Conservation (phyloP, 2,797 vertebrate species). For the Darevskia nairensis region DNA sequence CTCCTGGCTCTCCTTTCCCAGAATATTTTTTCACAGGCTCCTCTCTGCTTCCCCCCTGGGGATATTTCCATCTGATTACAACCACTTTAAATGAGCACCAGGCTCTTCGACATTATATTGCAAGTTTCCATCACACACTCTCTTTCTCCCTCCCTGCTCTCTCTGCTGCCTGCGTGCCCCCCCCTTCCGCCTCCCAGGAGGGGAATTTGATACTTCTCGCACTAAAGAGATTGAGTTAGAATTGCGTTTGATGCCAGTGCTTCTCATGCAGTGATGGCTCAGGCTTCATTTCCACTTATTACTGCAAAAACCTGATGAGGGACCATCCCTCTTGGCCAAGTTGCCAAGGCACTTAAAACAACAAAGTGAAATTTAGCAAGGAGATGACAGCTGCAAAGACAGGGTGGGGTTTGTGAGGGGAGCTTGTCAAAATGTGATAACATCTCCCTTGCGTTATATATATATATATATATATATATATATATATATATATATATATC, state of each 20-base stretch:
- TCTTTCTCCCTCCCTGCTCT: conserved; percentile 33
- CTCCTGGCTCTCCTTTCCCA: neutral
- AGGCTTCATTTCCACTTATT: conserved; percentile 58
- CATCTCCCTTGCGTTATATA: conserved; percentile 7
- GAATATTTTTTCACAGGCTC: conserved; percentile 43
- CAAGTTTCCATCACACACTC: conserved; percentile 28
- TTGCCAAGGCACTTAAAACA: conserved; percentile 58
- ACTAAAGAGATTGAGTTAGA: conserved; percentile 51
- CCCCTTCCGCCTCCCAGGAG: conserved; percentile 40
- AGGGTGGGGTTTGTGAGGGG: neutral
- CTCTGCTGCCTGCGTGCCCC: conserved; percentile 13
- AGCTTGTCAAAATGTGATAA: conserved; percentile 45
- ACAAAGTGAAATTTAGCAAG: conserved; percentile 57
- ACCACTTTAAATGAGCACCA: conserved; percentile 48
- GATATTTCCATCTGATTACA: conserved; percentile 51
- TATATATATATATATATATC: too few species aligned
- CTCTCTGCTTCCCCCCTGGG: conserved; percentile 30
- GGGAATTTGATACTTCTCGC: conserved; percentile 48
- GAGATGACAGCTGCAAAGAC: conserved; percentile 49
- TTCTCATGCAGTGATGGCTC: conserved; percentile 51
- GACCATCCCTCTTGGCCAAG: conserved; percentile 53
- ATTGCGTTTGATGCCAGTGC: conserved; percentile 51
- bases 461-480: neutral
- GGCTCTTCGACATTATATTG: conserved; percentile 40
- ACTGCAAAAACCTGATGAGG: conserved; percentile 57